Evolutionary conservation across 2,888 invertebrate genomes (phyloP), one percentile per base, ranked within the genome.

Genomic region (Drosophila melanosoma): DNA sequence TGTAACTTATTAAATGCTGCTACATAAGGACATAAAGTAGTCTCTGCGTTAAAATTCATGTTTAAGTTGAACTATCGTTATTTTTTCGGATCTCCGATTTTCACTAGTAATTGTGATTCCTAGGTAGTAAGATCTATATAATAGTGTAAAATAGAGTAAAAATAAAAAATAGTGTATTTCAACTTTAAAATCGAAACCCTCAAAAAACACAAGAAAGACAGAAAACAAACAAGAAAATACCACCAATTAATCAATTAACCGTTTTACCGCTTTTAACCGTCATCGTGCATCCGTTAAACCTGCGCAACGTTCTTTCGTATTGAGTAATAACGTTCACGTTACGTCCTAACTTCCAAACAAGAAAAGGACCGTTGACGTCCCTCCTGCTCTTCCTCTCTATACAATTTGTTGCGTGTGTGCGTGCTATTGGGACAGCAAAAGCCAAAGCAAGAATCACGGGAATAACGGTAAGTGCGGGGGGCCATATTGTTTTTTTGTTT

Each of bases 81-180:
- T 75, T 71, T 75, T 71, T 75, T 69, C n/a, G 49, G 57, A 11
- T 26, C 23, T 68, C 69, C 52, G 42, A 75, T 69, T 76, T 70
- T 85, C 85, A 85, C 83, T 85, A 87, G 76, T 83, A 85, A 83
- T 83, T 85, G 87, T 85, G 87, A 85, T 87, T 85, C 73, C 79
- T 85, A 87, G 85, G 83, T 76, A 85, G 83, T 87, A 85, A 85
- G 85, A 83, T 87, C 85, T 85, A 83, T 85, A 83, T 85, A 85
- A 81, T 83, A 83, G 74, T 80, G 57, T 79, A 81, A 79, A 74
- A 77, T 42, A 57, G 5, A 45, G 26, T 58, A 65, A 74, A 70
- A 81, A 76, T 68, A 38, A 81, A 85, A 80, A 81, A 79, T 82
- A 85, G 71, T 81, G 70, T 77, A 80, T 76, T 76, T 75, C 40